Base-by-base conservation (phyloP, 2,113 vertebrate species). In the Piaya cayana region DNA sequence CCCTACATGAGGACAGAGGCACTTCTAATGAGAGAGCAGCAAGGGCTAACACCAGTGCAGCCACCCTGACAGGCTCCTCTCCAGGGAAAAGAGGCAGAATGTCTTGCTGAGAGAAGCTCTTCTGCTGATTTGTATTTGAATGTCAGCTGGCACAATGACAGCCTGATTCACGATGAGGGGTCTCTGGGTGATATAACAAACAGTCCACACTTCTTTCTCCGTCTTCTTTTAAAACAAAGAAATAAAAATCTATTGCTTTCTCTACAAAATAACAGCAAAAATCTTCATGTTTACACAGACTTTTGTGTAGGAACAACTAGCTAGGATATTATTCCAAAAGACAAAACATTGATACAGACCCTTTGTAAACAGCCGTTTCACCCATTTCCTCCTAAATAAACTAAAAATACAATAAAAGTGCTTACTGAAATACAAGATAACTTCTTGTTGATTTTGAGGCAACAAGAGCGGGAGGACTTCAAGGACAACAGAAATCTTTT, bases 31-130 rank as follows among this genome's bases (percentile, higher is more conserved):
- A 82, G 56, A 27, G 16, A 78, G 68, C n/a, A 34, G 34, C 0
- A 0, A 50, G 56, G 62, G 65, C 52, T 19, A 7, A 25, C 52
- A 78, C 8, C 29, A 5, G 42, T 6, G 20, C 55, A 69, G 37
- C 49, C 17, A 30, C 52, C 34, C 62, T 71, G 47, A 32, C 4
- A 1, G 5, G 8, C 42, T 23, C 37, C 67, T 72, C 63, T 15
- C 43, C 2, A 1, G 58, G 42, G 30, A 88, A 26, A n/a, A n/a
- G 6, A 9, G 30, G 1, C 0, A 67, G n/a, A 0, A 0, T 3
- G 5, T n/a, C 58, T 74, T 60, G n/a, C n/a, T n/a, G 58, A 52
- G 20, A 87, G 43, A 90, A 62, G 36, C 62, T 68, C 69, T 47
- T 29, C 19, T n/a, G n/a, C 6, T 55, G n/a, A 7, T 84, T 12